Evolutionary conservation across 2,113 vertebrate species (phyloP), one percentile per base, ranked within the genome.

Genomic region (Semnornis frantzii): DNA sequence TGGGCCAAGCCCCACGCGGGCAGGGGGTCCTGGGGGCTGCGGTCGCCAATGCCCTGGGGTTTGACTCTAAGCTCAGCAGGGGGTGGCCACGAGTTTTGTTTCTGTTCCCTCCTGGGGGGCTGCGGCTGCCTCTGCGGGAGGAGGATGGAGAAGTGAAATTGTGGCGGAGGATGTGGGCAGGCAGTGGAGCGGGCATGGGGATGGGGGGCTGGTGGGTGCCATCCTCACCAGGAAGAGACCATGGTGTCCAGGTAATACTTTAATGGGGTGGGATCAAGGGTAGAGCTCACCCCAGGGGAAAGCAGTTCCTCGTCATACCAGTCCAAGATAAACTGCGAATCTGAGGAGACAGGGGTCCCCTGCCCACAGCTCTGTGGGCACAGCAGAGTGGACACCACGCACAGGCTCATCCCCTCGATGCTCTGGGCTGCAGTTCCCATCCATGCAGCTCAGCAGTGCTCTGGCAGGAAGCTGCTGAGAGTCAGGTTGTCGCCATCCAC

Each of bases 401-500:
- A 66, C 59, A 18, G 2, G 3, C 12, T 9, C 5, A 3, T 23
- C 30, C 33, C 44, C 14, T 4, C 2, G 3, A 3, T 5, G 23
- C 62, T 33, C 37, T 8, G 27, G 65, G 70, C 3, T 6, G 74
- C 65, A 7, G 86, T 34, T 75, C 17, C 30, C 4, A 0, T 3
- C 28, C 13, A 2, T 0, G 8, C 1, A 0, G 44, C 66, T 96
- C 89, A 96, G 72, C 86, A 73, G 8, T 97, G 97, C 8, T 98
- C 98, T 1, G 98, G 98, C 19, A 99, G 96, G 93, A 99, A 99
- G 96, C 99, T 99, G 91, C 98, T 98, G 46, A 99, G 98, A 7
- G 99, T 99, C 78, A 98, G 94, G 86, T 98, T 97, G 46, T 99
- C 99, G 1, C 83, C 96, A 0, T 98, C 98, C 0, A 57, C 97